Percentiles rank a stretch among this genome's conserved stretches.
Conservation (phyloP, 2,113 vertebrate genomes). For the Sinocyclocheilus anshuiensis region DNA sequence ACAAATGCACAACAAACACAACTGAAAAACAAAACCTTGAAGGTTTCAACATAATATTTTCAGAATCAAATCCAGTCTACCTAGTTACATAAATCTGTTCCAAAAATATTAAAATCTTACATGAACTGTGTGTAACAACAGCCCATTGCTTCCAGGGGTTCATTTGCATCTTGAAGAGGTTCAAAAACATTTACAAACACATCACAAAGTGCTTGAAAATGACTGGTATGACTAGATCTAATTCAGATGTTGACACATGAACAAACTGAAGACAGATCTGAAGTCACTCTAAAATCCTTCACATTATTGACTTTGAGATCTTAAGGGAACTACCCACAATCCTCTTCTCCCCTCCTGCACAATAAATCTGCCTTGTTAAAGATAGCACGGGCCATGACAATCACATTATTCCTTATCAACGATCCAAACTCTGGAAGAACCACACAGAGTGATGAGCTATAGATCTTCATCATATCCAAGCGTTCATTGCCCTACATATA, state of each 20-base stretch:
- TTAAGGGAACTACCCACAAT: slow-evolving; percentile 42
- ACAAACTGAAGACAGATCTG: slow-evolving; percentile 9
- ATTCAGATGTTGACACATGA: not conserved
- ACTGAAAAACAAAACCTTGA: too few species aligned
- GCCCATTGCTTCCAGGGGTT: not conserved
- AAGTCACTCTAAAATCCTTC: slow-evolving; percentile 6
- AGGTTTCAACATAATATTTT: too few species aligned
- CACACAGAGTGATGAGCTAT: slow-evolving; percentile 25
- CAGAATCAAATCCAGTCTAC: not conserved
- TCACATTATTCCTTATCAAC: slow-evolving; percentile 42
- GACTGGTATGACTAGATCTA: not conserved
- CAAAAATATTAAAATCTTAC: not conserved
- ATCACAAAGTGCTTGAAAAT: not conserved
- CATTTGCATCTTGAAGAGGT: slow-evolving; percentile 14
- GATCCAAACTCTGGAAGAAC: slow-evolving; percentile 20
- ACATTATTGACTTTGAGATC: slow-evolving; percentile 39
- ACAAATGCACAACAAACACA: too few species aligned
- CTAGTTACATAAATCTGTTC: not conserved
- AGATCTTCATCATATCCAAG: slow-evolving; percentile 28
- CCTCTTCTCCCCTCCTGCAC: slow-evolving; percentile 14
- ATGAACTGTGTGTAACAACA: not conserved
- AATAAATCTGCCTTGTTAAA: slow-evolving; percentile 37
- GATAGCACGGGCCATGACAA: slow-evolving; percentile 32
- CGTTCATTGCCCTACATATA: slow-evolving; percentile 31
- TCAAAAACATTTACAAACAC: not conserved